These are phyloP conservation scores for Chrysopa pallens DNA, from an alignment of 1,140 invertebrate genomes.

Conservation along the genomic window DNA sequence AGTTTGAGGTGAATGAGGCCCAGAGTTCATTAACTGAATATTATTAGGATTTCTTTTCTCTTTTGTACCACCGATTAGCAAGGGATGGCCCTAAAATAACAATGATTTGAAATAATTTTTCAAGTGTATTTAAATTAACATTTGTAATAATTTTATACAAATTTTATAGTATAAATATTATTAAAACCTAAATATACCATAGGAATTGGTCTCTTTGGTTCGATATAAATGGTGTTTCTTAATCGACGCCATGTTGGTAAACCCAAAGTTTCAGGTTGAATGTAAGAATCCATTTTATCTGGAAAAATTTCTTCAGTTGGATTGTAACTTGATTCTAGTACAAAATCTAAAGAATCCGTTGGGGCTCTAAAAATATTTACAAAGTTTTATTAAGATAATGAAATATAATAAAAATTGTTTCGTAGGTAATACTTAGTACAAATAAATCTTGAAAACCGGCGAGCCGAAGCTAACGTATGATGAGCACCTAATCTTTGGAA, in stretches of 20 bases:
- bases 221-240: conserved; percentile 32
- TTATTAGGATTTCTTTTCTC: conserved; percentile 36
- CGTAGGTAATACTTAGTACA: not conserved
- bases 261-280: conserved; percentile 36
- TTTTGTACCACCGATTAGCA: conserved; percentile 33
- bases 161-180: conserved; percentile 4
- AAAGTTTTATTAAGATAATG: not conserved
- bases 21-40: conserved; percentile 44
- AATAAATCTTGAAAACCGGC: conserved; percentile 15
- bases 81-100: conserved; percentile 28
- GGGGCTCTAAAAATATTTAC: conserved; percentile 17
- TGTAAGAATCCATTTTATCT: conserved; percentile 32
- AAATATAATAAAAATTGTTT: conserved; percentile 4
- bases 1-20: conserved; percentile 41
- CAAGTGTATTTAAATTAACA: conserved; percentile 18
- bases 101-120: not conserved
- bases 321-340: conserved; percentile 35
- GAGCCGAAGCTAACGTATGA: conserved; percentile 36
- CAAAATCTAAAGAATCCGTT: conserved; percentile 37
- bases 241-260: conserved; percentile 31
- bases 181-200: conserved; percentile 12
- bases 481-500: conserved; percentile 37
- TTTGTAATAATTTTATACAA: conserved; percentile 4
- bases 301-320: conserved; percentile 36
- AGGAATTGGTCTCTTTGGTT: conserved; percentile 18